A percentile compares a stretch with the other conserved stretches of the same genome.
These are phyloP conservation scores for Saimiri boliviensis DNA, from an alignment of 2,113 vertebrate genomes.

Conservation along the genomic window DNA sequence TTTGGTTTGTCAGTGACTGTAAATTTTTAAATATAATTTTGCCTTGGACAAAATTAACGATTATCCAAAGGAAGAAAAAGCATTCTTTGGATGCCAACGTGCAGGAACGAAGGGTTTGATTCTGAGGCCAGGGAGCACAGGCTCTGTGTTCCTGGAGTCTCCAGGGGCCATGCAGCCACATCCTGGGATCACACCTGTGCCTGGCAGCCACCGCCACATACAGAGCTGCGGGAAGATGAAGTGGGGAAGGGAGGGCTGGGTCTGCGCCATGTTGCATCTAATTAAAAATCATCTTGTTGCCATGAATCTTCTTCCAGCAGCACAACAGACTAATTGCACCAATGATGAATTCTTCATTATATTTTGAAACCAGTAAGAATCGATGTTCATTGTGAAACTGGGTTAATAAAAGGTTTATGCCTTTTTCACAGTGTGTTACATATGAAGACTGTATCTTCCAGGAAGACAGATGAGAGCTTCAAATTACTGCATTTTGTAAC, in stretches of 20 bases:
- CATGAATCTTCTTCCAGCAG: not conserved
- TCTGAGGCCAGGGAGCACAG: rapidly evolving
- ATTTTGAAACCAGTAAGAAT: not conserved
- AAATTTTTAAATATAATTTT: conserved; percentile 52
- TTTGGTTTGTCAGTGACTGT: not conserved
- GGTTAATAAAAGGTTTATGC: not conserved
- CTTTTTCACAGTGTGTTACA: not conserved
- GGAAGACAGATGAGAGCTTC: not conserved
- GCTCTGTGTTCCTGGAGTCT: not conserved
- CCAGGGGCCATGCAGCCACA: no score
- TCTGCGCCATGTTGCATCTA: not conserved
- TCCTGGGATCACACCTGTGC: not conserved
- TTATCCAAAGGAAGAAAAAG: not conserved
- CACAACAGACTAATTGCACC: rapidly evolving
- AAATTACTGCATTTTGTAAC: not conserved
- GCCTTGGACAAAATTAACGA: not conserved
- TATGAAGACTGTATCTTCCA: not conserved
- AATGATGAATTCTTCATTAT: not conserved
- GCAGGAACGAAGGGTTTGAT: rapidly evolving
- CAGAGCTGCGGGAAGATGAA: not conserved
- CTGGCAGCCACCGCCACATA: rapidly evolving
- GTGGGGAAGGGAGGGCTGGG: rapidly evolving
- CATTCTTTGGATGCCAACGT: not conserved
- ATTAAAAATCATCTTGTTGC: not conserved
- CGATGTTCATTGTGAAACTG: not conserved